These are phyloP conservation scores for Drosophila quinaria DNA, from an alignment of 2,888 invertebrate genomes.

Conservation along the genomic window DNA sequence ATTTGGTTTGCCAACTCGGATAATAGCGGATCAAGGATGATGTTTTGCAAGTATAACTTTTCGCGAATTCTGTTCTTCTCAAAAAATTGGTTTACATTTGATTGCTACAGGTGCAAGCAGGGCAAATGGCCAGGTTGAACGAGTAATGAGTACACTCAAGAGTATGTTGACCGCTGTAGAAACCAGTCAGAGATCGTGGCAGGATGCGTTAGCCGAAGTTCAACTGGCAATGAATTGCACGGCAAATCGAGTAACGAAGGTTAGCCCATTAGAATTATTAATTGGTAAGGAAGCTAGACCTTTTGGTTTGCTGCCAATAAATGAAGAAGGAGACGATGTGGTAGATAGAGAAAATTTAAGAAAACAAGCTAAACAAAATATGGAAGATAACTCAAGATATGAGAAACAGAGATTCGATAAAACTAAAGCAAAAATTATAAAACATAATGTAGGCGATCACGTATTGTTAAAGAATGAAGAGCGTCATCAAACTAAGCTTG, in stretches of 20 bases:
- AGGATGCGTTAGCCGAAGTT: not conserved
- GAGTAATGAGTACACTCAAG: too few relatives aligned
- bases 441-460: constrained; percentile 7
- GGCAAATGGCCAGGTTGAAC: too few relatives aligned
- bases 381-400: constrained; percentile 17
- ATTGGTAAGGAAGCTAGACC: constrained; percentile 19
- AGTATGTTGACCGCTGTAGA: too few relatives aligned
- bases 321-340: constrained; percentile 7
- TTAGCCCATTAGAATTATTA: constrained; percentile 12
- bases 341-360: constrained; percentile 18
- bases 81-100: too few relatives aligned
- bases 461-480: constrained; percentile 16
- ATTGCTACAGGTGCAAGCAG: too few relatives aligned
- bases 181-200: too few relatives aligned
- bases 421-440: constrained; percentile 22
- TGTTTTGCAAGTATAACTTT: too few relatives aligned
- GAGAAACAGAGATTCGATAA: constrained; percentile 25
- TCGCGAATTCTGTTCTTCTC: too few relatives aligned
- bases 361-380: constrained; percentile 18
- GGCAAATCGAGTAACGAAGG: constrained; percentile 9
- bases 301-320: constrained; percentile 10
- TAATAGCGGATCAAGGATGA: too few relatives aligned
- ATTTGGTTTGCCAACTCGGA: too few relatives aligned
- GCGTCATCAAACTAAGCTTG: constrained; percentile 17
- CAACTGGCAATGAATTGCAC: constrained; percentile 18